Base-by-base conservation (phyloP, 2,888 invertebrate species). In the Eristalinus sepulchralis region DNA sequence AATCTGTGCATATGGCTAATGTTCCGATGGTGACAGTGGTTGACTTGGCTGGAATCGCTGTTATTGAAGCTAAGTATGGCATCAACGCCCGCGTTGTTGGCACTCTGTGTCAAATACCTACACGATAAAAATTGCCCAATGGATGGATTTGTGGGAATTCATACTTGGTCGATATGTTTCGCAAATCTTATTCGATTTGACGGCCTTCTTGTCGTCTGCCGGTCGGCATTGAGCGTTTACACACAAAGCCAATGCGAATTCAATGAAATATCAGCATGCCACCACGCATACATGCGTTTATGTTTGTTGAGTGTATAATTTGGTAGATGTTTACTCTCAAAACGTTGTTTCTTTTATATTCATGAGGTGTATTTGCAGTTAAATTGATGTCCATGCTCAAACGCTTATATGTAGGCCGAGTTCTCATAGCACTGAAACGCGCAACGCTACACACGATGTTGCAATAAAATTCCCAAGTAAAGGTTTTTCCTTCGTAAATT, bases 101-200 rank as follows among this genome's bases (percentile, higher is more conserved):
- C 72, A 47, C 62, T 13, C 17, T 24, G 13, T 59, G 36, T 27
- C 22, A 2, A 24, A 27, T 59, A 34, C 24, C 34, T 22, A 20
- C 13, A 13, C 24, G 17, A 1, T 22, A 24, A 71, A 22, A 13
- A 73, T 64, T 73, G 24, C 73, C 24, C 73, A 55, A 73, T 13
- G 47, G 57, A 63, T 67, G 47, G 53, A 63, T 53, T 63, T 33
- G 55, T 63, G 20, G 73, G 34, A 63, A 39, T 63, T 55, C 34
- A 34, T 63, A 64, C 63, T 55, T 34, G 34, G 63, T 73, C 63
- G 63, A 53, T 63, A 5, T 55, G 22, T 73, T 73, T 73, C 34
- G 72, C 72, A 73, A 73, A 73, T 53, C 22, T 34, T 33, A 76
- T 67, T 76, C 39, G 36, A 75, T 36, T 67, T 59, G n/a, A 33